Base-by-base conservation (phyloP, 2,888 invertebrate genomes). In the Amblyjoppa proteus region DNA sequence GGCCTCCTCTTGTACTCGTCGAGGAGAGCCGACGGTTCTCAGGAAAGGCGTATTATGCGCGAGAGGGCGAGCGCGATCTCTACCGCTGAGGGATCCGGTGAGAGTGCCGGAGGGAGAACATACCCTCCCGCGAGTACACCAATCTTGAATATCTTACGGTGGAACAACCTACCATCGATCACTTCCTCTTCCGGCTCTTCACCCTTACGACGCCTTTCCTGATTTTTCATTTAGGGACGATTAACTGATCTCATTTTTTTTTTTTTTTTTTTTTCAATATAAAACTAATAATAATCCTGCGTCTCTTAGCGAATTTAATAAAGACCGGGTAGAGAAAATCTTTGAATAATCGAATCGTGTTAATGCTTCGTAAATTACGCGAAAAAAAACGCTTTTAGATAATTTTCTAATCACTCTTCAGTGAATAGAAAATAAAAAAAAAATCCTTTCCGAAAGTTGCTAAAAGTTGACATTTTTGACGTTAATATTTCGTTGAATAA, bases 11-110 rank as follows among this genome's bases (percentile, higher is more conserved):
- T 69, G 31, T 64, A 64, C 45, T 45, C 45, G 58, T 61, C 71
- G 56, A 58, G 56, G 31, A 51, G 49, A 69, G 11, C 20, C 53
- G 20, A 56, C 75, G 64, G 53, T 84, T 76, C 64, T 74, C 64
- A 69, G 64, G 45, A 64, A 80, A 68, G 45, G 76, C 41, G 76
- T 80, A 84, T 80, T 79, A 80, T 80, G 83, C 83, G 64, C 70
- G 69, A 84, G 83, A 80, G 75, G 45, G 64, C 51, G 74, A 51
- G 51, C 20, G 41, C 38, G 41, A 51, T 69, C 41, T 78, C 45
- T 16, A 49, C 16, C 31, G 64, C 31, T 75, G 41, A 61, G 64
- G 69, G 64, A 82, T 76, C 7, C 53, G 58, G 9, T 20, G 28
- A 28, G 45, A 61, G 69, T 45, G 69, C 56, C 41, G 58, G 56